Evolutionary conservation across 2,888 invertebrate genomes (phyloP), one percentile per base, ranked within the genome.

Genomic region (Drosophila mimica): DNA sequence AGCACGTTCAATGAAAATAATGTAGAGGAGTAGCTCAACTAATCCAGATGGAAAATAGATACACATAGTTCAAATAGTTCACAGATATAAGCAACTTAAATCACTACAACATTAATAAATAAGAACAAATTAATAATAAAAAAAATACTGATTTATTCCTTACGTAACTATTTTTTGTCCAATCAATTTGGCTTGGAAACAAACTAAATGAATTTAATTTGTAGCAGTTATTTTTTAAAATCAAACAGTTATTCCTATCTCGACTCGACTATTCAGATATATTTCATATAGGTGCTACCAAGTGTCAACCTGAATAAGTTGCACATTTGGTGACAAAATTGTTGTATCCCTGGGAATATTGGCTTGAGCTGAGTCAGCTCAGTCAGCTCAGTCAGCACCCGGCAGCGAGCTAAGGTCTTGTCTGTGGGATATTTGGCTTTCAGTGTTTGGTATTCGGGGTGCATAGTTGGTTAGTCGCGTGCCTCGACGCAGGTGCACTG

Each of bases 401-500:
- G 46, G 15, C 46, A 46, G 20, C 46, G 46, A 46, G 15, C 15
- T 46, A 15, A 20, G 46, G 46, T 25, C 25, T 25, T 46, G 46
- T 46, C 46, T 25, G 46, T 28, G 46, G 25, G 52, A 58, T 63
- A 63, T 61, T 36, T 28, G 20, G 74, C 30, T 28, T 53, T 48
- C 31, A 31, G 59, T 56, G 51, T 36, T 73, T 48, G 52, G 63
- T 61, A 73, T 70, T 58, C 63, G 70, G 70, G 74, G 58, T 75
- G 78, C 78, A 75, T 68, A 64, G 57, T 66, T 62, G 63, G 67
- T 66, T 73, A 36, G 84, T 86, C 84, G 82, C 84, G 82, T 85
- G 84, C 79, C 80, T 25, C 53, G 63, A 46, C 62, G 70, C 79
- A 80, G 79, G 79, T 80, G 79, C 79, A 79, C 79, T 79, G 79